A percentile compares a stretch with the other conserved stretches of the same genome.
Conservation (phyloP, 1,140 invertebrate species). For the Lepidurus apus region DNA sequence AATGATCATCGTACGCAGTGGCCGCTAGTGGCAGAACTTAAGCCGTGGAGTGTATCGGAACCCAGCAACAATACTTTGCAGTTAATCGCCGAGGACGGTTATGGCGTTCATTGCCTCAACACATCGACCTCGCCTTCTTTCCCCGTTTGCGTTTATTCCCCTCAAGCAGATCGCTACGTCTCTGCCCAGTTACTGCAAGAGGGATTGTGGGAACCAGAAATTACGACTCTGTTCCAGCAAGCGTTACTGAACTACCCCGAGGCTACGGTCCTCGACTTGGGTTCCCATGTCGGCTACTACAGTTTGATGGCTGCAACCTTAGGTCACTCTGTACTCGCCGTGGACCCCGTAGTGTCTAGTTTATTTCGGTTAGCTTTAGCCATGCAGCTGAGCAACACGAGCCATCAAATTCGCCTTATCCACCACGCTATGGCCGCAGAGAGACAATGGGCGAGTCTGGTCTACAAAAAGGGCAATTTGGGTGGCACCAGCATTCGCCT, state of each 20-base stretch:
- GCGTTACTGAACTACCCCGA: slow-evolving; percentile 36
- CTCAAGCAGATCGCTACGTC: slow-evolving; percentile 39
- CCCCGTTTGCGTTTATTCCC: slow-evolving; percentile 40
- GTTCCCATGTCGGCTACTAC: slow-evolving; percentile 43
- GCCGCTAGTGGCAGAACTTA: background rate
- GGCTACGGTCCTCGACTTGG: slow-evolving; percentile 41
- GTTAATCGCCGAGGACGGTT: background rate
- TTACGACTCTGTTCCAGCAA: slow-evolving; percentile 38
- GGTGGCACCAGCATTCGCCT: slow-evolving; percentile 40
- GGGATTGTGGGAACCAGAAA: slow-evolving; percentile 42
- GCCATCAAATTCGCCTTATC: slow-evolving; percentile 38
- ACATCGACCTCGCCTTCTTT: slow-evolving; percentile 32
- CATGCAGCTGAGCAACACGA: slow-evolving; percentile 36
- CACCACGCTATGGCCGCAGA: slow-evolving; percentile 40
- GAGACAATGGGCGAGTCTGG: slow-evolving; percentile 37
- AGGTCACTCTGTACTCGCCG: slow-evolving; percentile 41
- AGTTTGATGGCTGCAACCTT: slow-evolving; percentile 40
- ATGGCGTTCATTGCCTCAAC: slow-evolving; percentile 21
- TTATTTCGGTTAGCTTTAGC: slow-evolving; percentile 39
- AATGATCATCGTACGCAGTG: background rate
- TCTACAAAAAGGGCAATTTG: slow-evolving; percentile 39
- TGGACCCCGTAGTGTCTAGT: slow-evolving; percentile 41
- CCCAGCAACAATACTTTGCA: background rate
- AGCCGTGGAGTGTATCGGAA: background rate
- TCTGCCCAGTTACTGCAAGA: slow-evolving; percentile 38